phyloP scores from a whole-genome alignment of 2,888 invertebrate genomes.

The Meta bourneti region DNA sequence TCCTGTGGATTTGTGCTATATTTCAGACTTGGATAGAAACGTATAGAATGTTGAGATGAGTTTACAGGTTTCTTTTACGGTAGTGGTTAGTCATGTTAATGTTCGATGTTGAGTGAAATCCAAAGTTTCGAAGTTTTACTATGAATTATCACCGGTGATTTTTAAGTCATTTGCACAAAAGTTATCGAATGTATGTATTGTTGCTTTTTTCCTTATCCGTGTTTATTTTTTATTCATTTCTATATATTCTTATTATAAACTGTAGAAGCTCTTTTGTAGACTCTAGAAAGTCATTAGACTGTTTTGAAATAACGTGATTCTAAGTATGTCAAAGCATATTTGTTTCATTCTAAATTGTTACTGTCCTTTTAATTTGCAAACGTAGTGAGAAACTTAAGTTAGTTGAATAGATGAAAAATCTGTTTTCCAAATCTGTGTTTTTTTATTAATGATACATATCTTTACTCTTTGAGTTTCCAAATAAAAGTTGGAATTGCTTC shows the following conservation, averaged over 20 bases:
- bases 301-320: slow-evolving; percentile 8
- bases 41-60: slow-evolving; percentile 8
- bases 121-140: slow-evolving; percentile 16
- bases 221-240: slow-evolving; percentile 31
- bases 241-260: slow-evolving; percentile 36
- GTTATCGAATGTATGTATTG: slow-evolving; percentile 67
- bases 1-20: slow-evolving; percentile 17
- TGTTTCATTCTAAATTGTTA: not conserved
- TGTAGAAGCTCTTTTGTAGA: slow-evolving; percentile 41
- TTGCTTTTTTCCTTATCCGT: slow-evolving; percentile 52
- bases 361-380: slow-evolving; percentile 22
- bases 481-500: slow-evolving; percentile 60
- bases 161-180: slow-evolving; percentile 74
- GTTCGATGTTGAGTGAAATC: slow-evolving; percentile 27
- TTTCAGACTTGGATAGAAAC: slow-evolving; percentile 7
- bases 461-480: slow-evolving; percentile 48
- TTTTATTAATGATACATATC: slow-evolving; percentile 52
- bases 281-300: slow-evolving; percentile 32
- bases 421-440: slow-evolving; percentile 27
- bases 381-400: slow-evolving; percentile 33
- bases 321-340: not conserved
- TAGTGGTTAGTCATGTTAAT: slow-evolving; percentile 54
- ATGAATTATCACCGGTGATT: slow-evolving; percentile 73
- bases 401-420: slow-evolving; percentile 35
- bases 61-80: slow-evolving; percentile 6